Percentiles rank a stretch among this genome's conserved stretches.
phyloP scores from a whole-genome alignment of 2,888 invertebrate genomes.

The Epinotia bilunana region DNA sequence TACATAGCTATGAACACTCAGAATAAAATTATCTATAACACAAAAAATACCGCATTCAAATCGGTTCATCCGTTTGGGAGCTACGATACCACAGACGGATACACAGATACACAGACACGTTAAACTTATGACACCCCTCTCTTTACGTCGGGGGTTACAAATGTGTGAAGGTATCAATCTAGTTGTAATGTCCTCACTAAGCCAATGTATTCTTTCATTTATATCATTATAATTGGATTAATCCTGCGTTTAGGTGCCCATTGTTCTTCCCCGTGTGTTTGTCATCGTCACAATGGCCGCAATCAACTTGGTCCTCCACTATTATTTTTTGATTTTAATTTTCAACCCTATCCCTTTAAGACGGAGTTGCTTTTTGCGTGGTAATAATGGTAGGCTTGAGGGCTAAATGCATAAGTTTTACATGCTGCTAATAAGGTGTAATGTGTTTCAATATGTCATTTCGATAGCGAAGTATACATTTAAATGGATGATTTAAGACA shows the following conservation, averaged over 20 bases:
- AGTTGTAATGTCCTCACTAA: constrained; percentile 58
- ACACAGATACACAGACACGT: too few species aligned
- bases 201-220: constrained; percentile 55
- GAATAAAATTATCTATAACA: too few species aligned
- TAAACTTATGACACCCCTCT: too few species aligned
- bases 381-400: not conserved
- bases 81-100: too few species aligned
- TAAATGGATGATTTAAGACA: constrained; percentile 50
- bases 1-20: too few species aligned
- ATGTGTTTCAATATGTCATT: constrained; percentile 79
- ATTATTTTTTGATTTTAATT: not conserved
- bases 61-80: too few species aligned
- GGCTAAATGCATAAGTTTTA: constrained; percentile 1
- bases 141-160: too few species aligned
- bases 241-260: constrained; percentile 66
- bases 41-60: too few species aligned
- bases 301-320: not conserved
- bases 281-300: constrained; percentile 22
- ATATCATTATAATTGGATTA: constrained; percentile 82
- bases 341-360: not conserved
- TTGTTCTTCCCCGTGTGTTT: constrained; percentile 72
- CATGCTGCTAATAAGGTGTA: constrained; percentile 78
- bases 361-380: not conserved
- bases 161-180: too few species aligned
- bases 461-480: constrained; percentile 60